Percentiles rank a stretch among this genome's conserved stretches.
phyloP scores from a whole-genome alignment of 2,113 vertebrate genomes.

The Anhinga rufa region DNA sequence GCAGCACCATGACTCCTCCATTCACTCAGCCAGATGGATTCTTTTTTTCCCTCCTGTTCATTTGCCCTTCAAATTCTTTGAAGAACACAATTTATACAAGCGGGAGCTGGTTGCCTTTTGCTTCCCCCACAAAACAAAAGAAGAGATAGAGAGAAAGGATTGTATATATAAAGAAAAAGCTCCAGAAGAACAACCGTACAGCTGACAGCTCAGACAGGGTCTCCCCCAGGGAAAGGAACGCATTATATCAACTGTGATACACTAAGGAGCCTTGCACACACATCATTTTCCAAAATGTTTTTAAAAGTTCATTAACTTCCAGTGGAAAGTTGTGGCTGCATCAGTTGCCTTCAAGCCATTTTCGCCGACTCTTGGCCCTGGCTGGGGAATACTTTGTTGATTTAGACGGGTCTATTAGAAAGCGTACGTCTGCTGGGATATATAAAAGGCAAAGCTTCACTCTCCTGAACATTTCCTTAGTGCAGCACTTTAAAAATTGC shows the following conservation, averaged over 20 bases:
- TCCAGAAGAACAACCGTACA: neutral
- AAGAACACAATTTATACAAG: neutral
- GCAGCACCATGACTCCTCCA: neutral
- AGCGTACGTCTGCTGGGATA: constrained; percentile 51
- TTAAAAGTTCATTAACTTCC: constrained; percentile 67
- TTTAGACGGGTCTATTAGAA: constrained; percentile 61
- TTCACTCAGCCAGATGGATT: neutral
- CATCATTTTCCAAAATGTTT: constrained; percentile 53
- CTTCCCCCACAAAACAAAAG: neutral
- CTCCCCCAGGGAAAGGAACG: neutral
- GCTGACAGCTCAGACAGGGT: constrained; percentile 30
- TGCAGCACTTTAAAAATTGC: constrained; percentile 54
- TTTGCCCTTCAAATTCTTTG: constrained; percentile 1
- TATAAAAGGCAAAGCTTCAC: constrained; percentile 47
- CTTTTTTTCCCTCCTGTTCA: neutral
- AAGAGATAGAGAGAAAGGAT: neutral
- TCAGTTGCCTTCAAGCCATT: constrained; percentile 30
- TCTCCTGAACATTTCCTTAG: constrained; percentile 51
- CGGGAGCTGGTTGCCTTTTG: neutral
- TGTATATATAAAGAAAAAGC: neutral
- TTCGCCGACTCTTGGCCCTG: constrained; percentile 7
- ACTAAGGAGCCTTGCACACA: neutral
- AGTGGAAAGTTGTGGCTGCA: constrained; percentile 50
- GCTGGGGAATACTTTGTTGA: constrained; percentile 60
- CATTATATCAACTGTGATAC: constrained; percentile 17